Evolutionary conservation across 2,797 vertebrate species (phyloP).

Genomic region (Megaceryle alcyon): DNA sequence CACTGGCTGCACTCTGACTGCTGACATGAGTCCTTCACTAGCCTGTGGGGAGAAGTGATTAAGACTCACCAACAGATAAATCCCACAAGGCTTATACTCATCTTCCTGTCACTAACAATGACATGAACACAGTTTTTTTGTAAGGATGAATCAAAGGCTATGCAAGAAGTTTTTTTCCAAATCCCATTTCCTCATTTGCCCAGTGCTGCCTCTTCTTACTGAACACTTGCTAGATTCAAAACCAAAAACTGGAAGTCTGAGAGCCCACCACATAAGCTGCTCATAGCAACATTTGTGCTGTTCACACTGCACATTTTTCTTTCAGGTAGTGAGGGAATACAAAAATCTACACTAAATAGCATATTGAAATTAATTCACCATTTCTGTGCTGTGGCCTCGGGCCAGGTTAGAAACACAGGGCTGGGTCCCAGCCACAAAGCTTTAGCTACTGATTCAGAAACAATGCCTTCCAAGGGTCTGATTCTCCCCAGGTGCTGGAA

Average conservation of each 20-base stretch:
- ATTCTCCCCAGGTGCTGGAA: not conserved
- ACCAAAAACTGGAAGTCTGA: not conserved
- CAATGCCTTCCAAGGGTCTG: not conserved
- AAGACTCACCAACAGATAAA: conserved; percentile 33
- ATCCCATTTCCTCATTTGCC: not conserved
- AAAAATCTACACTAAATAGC: not conserved
- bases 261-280: not conserved
- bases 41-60: conserved; percentile 20
- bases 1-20: not conserved
- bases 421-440: not conserved
- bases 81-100: conserved; percentile 33
- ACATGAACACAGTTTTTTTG: not conserved
- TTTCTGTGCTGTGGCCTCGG: not conserved
- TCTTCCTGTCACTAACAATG: conserved; percentile 33
- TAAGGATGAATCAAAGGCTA: conserved; percentile 51
- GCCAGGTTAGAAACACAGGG: not conserved
- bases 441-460: not conserved
- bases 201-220: not conserved
- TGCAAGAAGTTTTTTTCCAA: conserved; percentile 23
- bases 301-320: not conserved
- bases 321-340: not conserved
- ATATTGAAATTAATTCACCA: not conserved
- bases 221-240: not conserved
- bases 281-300: not conserved
- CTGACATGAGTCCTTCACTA: conserved; percentile 11